Evolutionary conservation across 2,888 invertebrate genomes (phyloP).

Genomic region (Nephrocerus scutellatus): DNA sequence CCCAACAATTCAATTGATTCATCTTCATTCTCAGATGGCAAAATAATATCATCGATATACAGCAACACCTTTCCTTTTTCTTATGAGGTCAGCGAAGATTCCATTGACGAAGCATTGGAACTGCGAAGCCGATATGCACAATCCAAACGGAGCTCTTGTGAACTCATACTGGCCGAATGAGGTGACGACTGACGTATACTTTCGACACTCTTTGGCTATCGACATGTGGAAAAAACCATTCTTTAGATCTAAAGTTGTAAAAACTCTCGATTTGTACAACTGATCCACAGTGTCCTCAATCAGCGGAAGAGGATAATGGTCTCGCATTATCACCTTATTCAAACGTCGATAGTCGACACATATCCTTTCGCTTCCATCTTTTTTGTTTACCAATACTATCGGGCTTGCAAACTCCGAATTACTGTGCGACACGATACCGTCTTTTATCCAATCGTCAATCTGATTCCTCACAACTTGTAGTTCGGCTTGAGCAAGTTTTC

Average conservation of each 20-base stretch:
- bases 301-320: conserved; percentile 7
- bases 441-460: too few species aligned
- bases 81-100: conserved; percentile 9
- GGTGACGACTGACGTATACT: conserved; percentile 42
- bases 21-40: conserved; percentile 5
- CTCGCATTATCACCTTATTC: too few species aligned
- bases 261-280: conserved; percentile 18
- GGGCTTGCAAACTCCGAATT: too few species aligned
- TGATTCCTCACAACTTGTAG: too few species aligned
- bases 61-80: conserved; percentile 9
- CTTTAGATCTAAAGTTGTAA: conserved; percentile 17
- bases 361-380: too few species aligned
- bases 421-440: too few species aligned
- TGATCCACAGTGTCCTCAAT: conserved; percentile 23
- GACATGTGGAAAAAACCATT: conserved; percentile 36
- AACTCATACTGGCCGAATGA: conserved; percentile 41
- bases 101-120: conserved; percentile 27
- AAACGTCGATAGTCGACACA: too few species aligned
- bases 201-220: conserved; percentile 27
- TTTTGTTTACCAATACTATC: too few species aligned
- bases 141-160: conserved; percentile 37
- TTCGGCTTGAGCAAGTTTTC: too few species aligned
- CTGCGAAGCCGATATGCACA: conserved; percentile 35
- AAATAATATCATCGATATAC: conserved; percentile 15
- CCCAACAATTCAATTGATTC: conserved; percentile 5